phyloP scores from a whole-genome alignment of 2,113 vertebrate genomes.

The Leiothrix lutea region DNA sequence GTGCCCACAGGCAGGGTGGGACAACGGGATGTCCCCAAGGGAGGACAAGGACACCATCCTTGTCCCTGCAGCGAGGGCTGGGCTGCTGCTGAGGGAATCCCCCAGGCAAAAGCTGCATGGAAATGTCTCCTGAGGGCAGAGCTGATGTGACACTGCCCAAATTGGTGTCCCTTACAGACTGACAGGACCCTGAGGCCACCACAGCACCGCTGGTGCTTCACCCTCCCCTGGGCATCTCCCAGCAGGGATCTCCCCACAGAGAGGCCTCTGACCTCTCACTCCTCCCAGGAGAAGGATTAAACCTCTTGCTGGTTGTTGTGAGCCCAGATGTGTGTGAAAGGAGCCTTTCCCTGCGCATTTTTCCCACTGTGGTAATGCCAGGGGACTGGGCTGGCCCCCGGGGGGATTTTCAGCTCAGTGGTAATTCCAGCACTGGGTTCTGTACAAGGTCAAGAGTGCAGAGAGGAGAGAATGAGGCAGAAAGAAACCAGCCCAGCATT shows the following conservation, averaged over 20 bases:
- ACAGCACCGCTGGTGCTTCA: not conserved
- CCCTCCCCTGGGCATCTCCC: not conserved
- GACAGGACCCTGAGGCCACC: not conserved
- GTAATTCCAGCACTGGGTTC: not conserved
- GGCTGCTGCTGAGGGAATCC: not conserved
- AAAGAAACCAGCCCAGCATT: not conserved
- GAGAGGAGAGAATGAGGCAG: not conserved
- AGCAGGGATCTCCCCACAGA: too few relatives aligned
- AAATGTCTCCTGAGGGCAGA: not conserved
- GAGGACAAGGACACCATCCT: not conserved
- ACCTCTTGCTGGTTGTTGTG: not conserved
- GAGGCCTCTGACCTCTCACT: not conserved
- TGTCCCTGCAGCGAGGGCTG: not conserved
- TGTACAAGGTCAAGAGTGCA: not conserved
- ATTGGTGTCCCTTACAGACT: not conserved
- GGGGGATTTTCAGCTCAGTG: not conserved
- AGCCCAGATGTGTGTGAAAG: fast-evolving
- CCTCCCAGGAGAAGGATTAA: not conserved
- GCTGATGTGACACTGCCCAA: not conserved
- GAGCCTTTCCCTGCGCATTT: not conserved
- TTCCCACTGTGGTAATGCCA: fast-evolving
- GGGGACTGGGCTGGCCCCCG: not conserved
- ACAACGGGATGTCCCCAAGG: fast-evolving
- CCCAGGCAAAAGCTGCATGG: not conserved
- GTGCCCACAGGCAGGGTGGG: not conserved